These are phyloP conservation scores for Patella depressa DNA, from an alignment of 2,888 invertebrate species.

Conservation along the genomic window DNA sequence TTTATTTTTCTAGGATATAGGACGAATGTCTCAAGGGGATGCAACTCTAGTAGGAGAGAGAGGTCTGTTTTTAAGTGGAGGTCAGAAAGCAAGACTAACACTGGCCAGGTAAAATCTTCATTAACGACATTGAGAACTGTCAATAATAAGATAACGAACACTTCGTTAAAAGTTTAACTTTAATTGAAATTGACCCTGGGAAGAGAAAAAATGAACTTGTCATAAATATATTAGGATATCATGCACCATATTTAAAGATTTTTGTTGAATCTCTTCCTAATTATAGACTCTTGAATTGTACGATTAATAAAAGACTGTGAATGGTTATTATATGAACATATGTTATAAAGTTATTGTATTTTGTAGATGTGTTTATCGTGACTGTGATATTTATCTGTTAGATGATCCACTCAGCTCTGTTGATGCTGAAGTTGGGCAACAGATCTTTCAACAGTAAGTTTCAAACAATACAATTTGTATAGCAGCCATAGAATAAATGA, in stretches of 20 bases:
- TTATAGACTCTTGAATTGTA: no score
- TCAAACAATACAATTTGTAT: not conserved
- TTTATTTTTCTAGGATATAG: slow-evolving; percentile 76
- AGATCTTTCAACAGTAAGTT: slow-evolving; percentile 83
- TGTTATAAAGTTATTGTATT: not conserved
- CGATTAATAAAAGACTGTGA: no score
- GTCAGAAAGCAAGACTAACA: slow-evolving; percentile 86
- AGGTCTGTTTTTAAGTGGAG: slow-evolving; percentile 87
- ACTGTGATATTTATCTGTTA: slow-evolving; percentile 86
- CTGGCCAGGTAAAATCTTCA: slow-evolving; percentile 70
- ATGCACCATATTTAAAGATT: no score
- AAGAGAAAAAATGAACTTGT: no score
- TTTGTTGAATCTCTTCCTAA: no score
- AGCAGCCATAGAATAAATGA: not conserved
- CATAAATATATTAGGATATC: no score
- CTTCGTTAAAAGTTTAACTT: no score
- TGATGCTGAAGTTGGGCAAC: slow-evolving; percentile 88
- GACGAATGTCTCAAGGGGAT: slow-evolving; percentile 83
- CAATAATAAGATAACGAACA: not conserved
- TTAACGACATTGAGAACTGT: not conserved
- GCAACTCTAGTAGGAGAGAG: slow-evolving; percentile 88
- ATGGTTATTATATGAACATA: no score
- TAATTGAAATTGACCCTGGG: no score
- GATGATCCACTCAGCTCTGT: slow-evolving; percentile 93
- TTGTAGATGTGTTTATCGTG: slow-evolving; percentile 79